Percentiles rank a stretch among this genome's conserved stretches.
Conservation (phyloP, 92 coral and sea anemone species). For the Epizoanthus illoricatus region DNA sequence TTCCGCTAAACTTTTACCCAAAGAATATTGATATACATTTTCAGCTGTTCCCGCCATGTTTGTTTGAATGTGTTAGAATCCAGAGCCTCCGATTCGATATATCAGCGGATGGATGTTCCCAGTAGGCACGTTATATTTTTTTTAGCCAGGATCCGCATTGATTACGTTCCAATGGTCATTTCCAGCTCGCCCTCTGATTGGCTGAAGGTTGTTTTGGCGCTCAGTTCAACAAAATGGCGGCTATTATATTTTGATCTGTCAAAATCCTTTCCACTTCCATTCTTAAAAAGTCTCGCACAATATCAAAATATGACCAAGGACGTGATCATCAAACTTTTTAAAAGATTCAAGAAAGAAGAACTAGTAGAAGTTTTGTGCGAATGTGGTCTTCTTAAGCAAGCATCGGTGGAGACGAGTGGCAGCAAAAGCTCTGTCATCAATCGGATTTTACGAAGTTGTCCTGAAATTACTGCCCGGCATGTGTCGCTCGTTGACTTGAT, state of each 20-base stretch:
- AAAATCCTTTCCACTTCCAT: not conserved
- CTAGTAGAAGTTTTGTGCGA: constrained; percentile 60
- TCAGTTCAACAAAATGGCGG: constrained; percentile 57
- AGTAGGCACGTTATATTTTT: not conserved
- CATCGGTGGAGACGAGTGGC: constrained; percentile 46
- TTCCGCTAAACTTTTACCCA: constrained; percentile 74
- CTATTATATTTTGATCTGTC: constrained; percentile 4
- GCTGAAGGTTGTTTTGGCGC: constrained; percentile 53
- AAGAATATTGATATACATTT: constrained; percentile 60
- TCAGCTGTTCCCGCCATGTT: constrained; percentile 81
- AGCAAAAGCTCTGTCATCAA: constrained; percentile 63
- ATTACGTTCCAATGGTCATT: not conserved
- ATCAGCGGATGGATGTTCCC: constrained; percentile 16
- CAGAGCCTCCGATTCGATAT: constrained; percentile 38
- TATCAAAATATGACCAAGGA: constrained; percentile 44
- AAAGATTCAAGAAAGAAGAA: constrained; percentile 78
- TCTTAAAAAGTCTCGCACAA: no score
- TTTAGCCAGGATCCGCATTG: not conserved
- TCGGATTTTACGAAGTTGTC: constrained; percentile 58
- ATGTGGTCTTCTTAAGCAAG: constrained; percentile 56
- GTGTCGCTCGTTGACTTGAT: constrained; percentile 66
- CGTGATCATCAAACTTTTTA: constrained; percentile 60
- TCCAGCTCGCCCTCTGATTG: constrained; percentile 35
- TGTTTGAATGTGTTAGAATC: constrained; percentile 45
- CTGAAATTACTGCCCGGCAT: constrained; percentile 51